Percentiles rank a stretch among this genome's conserved stretches.
phyloP scores from a whole-genome alignment of 2,113 vertebrate genomes.

The Eubucco bourcierii region DNA sequence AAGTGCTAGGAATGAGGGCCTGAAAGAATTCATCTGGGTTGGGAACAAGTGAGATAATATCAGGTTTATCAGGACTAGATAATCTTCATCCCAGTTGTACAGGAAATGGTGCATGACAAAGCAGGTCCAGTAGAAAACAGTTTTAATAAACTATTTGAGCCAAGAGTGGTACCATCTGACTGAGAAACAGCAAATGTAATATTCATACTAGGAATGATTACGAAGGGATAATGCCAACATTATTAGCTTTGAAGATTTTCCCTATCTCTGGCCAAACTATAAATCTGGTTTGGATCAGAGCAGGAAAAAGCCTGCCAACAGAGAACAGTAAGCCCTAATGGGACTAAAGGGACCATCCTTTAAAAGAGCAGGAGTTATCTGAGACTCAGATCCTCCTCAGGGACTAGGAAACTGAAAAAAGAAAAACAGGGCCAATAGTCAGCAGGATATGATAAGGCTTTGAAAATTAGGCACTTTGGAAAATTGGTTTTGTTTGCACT shows the following conservation, averaged over 20 bases:
- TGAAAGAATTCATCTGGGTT: background rate
- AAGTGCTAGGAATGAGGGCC: background rate
- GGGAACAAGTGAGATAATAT: background rate
- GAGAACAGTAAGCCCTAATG: background rate
- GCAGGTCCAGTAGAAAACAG: background rate
- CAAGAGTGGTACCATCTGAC: conserved; percentile 15
- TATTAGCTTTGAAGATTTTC: conserved; percentile 44
- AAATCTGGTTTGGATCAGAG: conserved; percentile 21
- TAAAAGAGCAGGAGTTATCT: background rate
- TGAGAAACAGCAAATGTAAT: conserved; percentile 11
- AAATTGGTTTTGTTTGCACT: background rate
- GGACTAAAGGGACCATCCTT: background rate
- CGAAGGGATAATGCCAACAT: conserved; percentile 20
- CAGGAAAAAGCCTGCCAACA: background rate
- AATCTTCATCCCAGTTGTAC: background rate
- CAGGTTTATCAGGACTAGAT: background rate
- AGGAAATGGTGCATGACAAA: background rate
- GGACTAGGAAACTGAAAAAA: background rate
- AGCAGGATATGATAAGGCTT: background rate
- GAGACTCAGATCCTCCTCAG: background rate
- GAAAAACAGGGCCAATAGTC: background rate
- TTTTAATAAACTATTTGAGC: conserved; percentile 22
- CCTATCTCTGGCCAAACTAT: background rate
- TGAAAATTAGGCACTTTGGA: background rate
- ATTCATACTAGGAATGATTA: conserved; percentile 21